phyloP scores from a whole-genome alignment of 23 tunicate species.

The Phallusia fumigata region DNA sequence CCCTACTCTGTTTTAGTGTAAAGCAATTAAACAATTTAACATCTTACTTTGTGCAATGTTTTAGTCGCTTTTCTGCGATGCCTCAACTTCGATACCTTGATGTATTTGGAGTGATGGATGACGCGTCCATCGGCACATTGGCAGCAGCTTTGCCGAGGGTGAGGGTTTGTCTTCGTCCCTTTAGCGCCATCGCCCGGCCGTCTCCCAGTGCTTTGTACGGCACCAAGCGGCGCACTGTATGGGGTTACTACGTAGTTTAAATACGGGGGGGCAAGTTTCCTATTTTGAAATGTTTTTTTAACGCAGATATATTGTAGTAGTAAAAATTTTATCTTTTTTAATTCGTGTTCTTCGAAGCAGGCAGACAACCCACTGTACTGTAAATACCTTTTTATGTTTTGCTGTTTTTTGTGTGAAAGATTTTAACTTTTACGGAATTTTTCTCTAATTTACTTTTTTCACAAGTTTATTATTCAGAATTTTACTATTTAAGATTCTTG shows the following conservation, averaged over 20 bases:
- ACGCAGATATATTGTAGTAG: too few relatives aligned
- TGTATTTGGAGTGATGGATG: constrained; percentile 94
- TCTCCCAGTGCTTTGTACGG: constrained; percentile 69
- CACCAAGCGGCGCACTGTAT: constrained; percentile 53
- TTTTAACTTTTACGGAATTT: neutral
- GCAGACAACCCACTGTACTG: constrained; percentile 4
- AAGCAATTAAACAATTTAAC: too few relatives aligned
- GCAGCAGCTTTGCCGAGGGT: constrained; percentile 66
- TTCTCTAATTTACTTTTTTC: neutral
- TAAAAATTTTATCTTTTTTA: neutral
- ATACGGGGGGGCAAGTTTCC: too few relatives aligned
- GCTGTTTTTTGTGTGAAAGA: neutral
- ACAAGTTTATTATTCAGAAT: too few relatives aligned
- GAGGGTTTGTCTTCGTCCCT: constrained; percentile 72
- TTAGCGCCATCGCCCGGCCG: constrained; percentile 87
- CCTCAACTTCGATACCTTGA: constrained; percentile 71
- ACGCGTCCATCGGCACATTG: constrained; percentile 57
- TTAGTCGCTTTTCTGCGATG: constrained; percentile 62
- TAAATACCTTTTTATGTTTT: neutral
- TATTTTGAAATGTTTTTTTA: too few relatives aligned
- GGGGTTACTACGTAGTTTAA: constrained; percentile 51
- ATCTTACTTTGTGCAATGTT: neutral
- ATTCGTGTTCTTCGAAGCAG: neutral
- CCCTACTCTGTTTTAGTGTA: neutral
- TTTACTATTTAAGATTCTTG: neutral